These are phyloP conservation scores for Nephrotoma guestfalica DNA, from an alignment of 2,888 invertebrate genomes.

Conservation along the genomic window DNA sequence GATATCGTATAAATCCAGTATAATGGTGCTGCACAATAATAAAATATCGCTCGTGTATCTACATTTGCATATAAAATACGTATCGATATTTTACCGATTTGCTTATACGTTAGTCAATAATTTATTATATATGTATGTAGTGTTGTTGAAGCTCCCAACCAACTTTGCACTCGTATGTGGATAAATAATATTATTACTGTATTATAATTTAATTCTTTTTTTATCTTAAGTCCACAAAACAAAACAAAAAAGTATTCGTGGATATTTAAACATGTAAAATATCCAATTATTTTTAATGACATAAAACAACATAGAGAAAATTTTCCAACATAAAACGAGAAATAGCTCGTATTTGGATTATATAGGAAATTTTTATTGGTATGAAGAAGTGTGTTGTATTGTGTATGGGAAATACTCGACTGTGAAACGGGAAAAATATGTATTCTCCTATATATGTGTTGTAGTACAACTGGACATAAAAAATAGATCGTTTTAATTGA, in stretches of 20 bases:
- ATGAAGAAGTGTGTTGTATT: background rate
- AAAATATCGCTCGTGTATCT: background rate
- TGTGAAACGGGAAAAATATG: background rate
- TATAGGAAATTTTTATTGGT: background rate
- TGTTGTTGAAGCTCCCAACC: background rate
- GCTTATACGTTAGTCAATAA: background rate
- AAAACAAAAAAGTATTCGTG: background rate
- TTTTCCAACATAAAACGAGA: background rate
- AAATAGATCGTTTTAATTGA: background rate
- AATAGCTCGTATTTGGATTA: background rate
- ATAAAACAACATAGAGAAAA: background rate
- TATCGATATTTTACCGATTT: background rate
- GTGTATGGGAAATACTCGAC: background rate
- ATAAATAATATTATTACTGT: background rate
- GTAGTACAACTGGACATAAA: background rate
- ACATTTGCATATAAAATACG: too few species aligned
- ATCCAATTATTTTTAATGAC: background rate
- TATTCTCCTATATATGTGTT: background rate
- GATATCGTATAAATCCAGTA: background rate
- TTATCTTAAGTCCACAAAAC: background rate
- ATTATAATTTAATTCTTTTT: background rate
- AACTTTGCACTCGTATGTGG: background rate
- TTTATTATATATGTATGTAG: background rate
- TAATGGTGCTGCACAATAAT: background rate
- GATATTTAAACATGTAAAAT: background rate